A percentile compares a stretch with the other conserved stretches of the same genome.
phyloP scores from a whole-genome alignment of 37 sponge, comb jelly and placozoan species.

The Aplysina aerophoba region DNA sequence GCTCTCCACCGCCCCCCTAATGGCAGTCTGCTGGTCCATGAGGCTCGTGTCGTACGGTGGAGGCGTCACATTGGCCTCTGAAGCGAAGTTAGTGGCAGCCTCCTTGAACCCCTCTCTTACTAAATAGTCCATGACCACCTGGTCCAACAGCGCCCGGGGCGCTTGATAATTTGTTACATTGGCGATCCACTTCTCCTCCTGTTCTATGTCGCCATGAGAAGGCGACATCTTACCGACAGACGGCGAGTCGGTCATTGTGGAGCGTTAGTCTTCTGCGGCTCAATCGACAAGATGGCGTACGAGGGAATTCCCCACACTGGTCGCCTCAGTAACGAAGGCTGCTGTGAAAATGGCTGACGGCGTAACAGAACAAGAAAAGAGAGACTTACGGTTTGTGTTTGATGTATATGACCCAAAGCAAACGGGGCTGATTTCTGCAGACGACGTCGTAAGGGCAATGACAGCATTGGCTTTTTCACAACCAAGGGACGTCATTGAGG shows the following conservation, averaged over 20 bases:
- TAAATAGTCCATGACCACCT: conserved; percentile 89
- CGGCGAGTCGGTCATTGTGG: too few species aligned
- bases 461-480: conserved; percentile 29
- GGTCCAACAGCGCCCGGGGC: conserved; percentile 67
- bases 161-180: conserved; percentile 60
- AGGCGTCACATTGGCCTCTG: conserved; percentile 58
- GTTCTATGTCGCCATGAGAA: neutral
- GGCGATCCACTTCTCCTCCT: conserved; percentile 64
- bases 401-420: conserved; percentile 49
- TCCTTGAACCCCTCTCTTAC: conserved; percentile 94
- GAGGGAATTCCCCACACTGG: conserved; percentile 12
- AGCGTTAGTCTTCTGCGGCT: too few species aligned
- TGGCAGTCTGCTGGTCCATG: conserved; percentile 78
- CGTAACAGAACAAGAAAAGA: conserved; percentile 68
- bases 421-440: conserved; percentile 13
- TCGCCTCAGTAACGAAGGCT: too few species aligned
- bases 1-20: conserved; percentile 73
- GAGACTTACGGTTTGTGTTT: conserved; percentile 70
- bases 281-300: neutral
- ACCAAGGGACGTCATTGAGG: conserved; percentile 16
- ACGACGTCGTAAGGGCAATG: conserved; percentile 44
- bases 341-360: neutral
- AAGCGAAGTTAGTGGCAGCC: conserved; percentile 74
- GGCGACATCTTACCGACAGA: too few species aligned
- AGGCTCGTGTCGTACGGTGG: conserved; percentile 52